Conservation (phyloP, 2,113 vertebrate species). For the Psilopogon haemacephalus region DNA sequence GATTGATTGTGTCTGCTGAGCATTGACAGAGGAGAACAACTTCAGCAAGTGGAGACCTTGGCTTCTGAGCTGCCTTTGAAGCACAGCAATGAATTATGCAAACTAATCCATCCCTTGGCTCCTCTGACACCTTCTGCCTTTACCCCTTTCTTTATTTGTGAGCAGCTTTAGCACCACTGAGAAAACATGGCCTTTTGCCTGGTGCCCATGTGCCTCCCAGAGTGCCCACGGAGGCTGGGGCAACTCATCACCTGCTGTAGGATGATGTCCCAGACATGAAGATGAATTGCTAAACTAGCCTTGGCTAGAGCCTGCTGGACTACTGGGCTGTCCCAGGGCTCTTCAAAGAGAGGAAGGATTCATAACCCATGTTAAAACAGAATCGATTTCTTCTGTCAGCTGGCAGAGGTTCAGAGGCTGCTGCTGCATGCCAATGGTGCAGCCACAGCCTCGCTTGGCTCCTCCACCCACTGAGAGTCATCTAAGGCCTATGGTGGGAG, state of each 20-base stretch:
- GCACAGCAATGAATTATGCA: conserved; percentile 51
- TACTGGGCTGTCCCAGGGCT: not conserved
- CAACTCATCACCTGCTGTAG: not conserved
- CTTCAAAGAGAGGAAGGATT: not conserved
- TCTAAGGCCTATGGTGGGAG: not conserved
- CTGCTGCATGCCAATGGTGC: accelerated
- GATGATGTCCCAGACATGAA: not conserved
- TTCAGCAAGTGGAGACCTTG: conserved; percentile 48
- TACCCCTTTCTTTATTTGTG: not conserved
- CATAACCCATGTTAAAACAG: not conserved
- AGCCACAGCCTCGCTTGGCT: not conserved
- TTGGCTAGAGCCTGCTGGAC: not conserved
- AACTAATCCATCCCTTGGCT: conserved; percentile 6
- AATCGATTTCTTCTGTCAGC: not conserved
- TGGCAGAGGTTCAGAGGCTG: not conserved
- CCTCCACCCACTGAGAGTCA: not conserved
- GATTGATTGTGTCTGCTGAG: not conserved
- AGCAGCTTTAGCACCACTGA: not conserved
- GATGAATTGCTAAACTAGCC: not conserved
- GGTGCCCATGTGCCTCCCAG: not conserved
- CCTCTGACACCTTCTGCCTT: not conserved
- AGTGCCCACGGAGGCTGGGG: not conserved
- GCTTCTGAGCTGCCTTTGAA: conserved; percentile 54
- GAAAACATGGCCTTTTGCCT: not conserved
- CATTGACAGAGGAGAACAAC: not conserved